Conservation (phyloP, 2,888 invertebrate species). For the Trichacis sp. region DNA sequence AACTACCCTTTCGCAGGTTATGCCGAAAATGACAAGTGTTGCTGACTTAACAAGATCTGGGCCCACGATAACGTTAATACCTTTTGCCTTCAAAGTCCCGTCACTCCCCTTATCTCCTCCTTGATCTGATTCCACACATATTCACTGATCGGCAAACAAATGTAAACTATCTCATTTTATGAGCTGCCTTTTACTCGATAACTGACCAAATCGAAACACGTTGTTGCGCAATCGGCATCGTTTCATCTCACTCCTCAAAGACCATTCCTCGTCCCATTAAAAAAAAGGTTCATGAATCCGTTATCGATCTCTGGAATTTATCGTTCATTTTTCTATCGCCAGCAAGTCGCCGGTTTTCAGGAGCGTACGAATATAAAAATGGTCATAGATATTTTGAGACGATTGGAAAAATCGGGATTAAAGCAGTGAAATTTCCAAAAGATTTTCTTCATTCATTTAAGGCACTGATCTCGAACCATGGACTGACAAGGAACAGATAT, state of each 20-base stretch:
- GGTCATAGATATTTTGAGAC: too few species aligned
- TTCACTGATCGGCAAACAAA: neutral
- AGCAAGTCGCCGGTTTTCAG: too few species aligned
- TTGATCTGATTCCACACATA: neutral
- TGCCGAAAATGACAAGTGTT: constrained; percentile 1
- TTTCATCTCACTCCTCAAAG: too few species aligned
- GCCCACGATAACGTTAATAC: neutral
- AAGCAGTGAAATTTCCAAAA: too few species aligned
- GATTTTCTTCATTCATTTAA: too few species aligned
- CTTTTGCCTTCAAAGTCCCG: neutral
- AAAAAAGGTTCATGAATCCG: too few species aligned
- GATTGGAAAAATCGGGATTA: too few species aligned
- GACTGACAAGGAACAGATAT: constrained; percentile 18
- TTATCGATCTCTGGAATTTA: too few species aligned
- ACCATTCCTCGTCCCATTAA: too few species aligned
- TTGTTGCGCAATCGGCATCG: neutral
- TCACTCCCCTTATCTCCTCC: neutral
- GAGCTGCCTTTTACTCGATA: neutral
- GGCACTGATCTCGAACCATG: too few species aligned
- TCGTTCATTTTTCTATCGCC: too few species aligned
- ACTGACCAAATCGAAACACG: neutral
- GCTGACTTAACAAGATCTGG: neutral
- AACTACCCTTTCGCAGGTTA: constrained; percentile 4
- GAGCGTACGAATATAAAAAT: too few species aligned
- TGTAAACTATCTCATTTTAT: neutral